Evolutionary conservation across 2,888 invertebrate species (phyloP).

Genomic region (Craniophora ligustri): DNA sequence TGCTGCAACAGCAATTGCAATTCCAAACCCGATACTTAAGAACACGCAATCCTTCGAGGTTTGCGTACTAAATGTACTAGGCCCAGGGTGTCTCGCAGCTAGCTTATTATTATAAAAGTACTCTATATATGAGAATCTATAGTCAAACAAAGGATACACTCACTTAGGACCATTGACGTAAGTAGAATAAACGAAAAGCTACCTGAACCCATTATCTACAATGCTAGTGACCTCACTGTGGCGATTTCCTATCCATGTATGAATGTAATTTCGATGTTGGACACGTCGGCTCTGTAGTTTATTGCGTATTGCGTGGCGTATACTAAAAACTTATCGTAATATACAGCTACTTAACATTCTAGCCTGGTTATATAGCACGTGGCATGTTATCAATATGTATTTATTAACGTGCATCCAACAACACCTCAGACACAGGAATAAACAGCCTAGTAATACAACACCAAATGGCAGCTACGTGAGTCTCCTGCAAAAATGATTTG

Average conservation of each 20-base stretch:
- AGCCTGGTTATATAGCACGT: slow-evolving; percentile 46
- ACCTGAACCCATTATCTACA: slow-evolving; percentile 18
- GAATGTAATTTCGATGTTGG: slow-evolving; percentile 53
- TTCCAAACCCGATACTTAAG: slow-evolving; percentile 19
- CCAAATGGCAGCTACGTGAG: slow-evolving; percentile 14
- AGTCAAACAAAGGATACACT: slow-evolving; percentile 35
- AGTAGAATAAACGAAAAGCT: slow-evolving; percentile 18
- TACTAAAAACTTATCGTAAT: slow-evolving; percentile 55
- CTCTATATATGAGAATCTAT: neutral
- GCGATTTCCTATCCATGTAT: slow-evolving; percentile 46
- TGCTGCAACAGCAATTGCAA: slow-evolving; percentile 23
- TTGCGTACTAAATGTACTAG: neutral
- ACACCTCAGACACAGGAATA: slow-evolving; percentile 22
- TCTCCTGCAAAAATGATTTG: slow-evolving; percentile 2
- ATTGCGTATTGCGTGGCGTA: slow-evolving; percentile 55
- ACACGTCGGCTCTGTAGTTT: slow-evolving; percentile 56
- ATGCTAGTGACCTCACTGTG: slow-evolving; percentile 53
- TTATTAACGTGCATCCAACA: slow-evolving; percentile 42
- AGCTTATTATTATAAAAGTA: neutral
- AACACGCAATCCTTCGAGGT: slow-evolving; percentile 30
- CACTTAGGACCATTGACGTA: neutral
- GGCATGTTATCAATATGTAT: slow-evolving; percentile 63
- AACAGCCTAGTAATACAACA: slow-evolving; percentile 19
- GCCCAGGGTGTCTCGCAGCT: neutral
- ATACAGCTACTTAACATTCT: slow-evolving; percentile 52